Evolutionary conservation across 2,888 invertebrate genomes (phyloP).

Genomic region (Drosophila kuntzei): DNA sequence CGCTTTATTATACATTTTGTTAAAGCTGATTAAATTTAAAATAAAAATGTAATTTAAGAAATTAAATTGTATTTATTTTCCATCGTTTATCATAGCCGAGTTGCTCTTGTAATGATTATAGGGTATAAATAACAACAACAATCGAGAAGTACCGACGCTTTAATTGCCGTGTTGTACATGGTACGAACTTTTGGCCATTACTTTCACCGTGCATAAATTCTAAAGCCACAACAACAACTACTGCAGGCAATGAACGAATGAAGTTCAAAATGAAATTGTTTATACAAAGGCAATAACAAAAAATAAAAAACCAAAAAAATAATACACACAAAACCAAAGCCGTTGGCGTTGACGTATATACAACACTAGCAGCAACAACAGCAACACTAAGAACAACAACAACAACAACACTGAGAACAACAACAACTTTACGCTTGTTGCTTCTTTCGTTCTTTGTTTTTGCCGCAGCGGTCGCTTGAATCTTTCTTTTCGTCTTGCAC

Average conservation of each 20-base stretch:
- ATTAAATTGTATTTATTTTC: too few relatives aligned
- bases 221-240: slow-evolving; percentile 37
- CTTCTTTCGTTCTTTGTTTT: slow-evolving; percentile 58
- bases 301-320: slow-evolving; percentile 8
- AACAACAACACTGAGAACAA: slow-evolving; percentile 32
- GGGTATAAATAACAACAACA: slow-evolving; percentile 26
- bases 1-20: too few relatives aligned
- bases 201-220: slow-evolving; percentile 72
- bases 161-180: slow-evolving; percentile 58
- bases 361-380: slow-evolving; percentile 31
- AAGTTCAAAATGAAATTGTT: slow-evolving; percentile 68
- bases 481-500: slow-evolving; percentile 21
- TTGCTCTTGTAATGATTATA: neutral
- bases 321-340: slow-evolving; percentile 25
- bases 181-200: slow-evolving; percentile 65
- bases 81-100: neutral
- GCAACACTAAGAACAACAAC: slow-evolving; percentile 9
- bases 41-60: too few relatives aligned
- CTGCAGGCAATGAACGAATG: slow-evolving; percentile 31
- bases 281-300: slow-evolving; percentile 52
- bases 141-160: slow-evolving; percentile 42
- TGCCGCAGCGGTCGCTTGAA: slow-evolving; percentile 46
- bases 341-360: slow-evolving; percentile 46
- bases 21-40: too few relatives aligned
- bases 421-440: slow-evolving; percentile 51